These are phyloP conservation scores for Plagiodera versicolora DNA, from an alignment of 2,888 invertebrate species.

Conservation along the genomic window DNA sequence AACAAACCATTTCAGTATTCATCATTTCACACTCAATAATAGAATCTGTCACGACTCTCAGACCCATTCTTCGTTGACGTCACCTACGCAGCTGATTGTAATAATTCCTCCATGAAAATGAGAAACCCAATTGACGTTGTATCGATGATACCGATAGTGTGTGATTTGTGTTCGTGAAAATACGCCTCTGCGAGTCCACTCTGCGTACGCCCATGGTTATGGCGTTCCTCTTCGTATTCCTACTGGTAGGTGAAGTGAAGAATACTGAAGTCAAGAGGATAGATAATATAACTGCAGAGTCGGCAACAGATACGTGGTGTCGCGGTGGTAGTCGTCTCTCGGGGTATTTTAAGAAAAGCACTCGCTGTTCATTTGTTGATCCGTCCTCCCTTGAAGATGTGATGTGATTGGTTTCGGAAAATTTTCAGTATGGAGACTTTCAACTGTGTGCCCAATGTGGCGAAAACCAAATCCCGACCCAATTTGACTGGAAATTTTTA, in stretches of 20 bases:
- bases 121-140: no score
- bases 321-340: no score
- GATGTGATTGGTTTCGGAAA: constrained; percentile 14
- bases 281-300: not conserved
- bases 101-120: no score
- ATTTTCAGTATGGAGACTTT: constrained; percentile 39
- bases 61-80: no score
- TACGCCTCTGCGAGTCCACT: not conserved
- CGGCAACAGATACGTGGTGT: not conserved
- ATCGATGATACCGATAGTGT: no score
- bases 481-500: constrained; percentile 34
- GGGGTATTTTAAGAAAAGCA: not conserved
- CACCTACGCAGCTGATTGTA: no score
- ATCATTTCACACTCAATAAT: no score
- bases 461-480: constrained; percentile 37
- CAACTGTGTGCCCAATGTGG: constrained; percentile 24
- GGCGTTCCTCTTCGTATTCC: not conserved
- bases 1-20: no score
- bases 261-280: not conserved
- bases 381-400: constrained; percentile 18
- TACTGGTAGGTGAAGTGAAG: not conserved
- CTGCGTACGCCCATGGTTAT: not conserved
- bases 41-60: no score
- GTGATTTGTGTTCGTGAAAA: no score
- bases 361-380: constrained; percentile 5